Percentiles rank a stretch among this genome's conserved stretches.
Conservation (phyloP, 2,797 vertebrate species). For the Allobates femoralis region DNA sequence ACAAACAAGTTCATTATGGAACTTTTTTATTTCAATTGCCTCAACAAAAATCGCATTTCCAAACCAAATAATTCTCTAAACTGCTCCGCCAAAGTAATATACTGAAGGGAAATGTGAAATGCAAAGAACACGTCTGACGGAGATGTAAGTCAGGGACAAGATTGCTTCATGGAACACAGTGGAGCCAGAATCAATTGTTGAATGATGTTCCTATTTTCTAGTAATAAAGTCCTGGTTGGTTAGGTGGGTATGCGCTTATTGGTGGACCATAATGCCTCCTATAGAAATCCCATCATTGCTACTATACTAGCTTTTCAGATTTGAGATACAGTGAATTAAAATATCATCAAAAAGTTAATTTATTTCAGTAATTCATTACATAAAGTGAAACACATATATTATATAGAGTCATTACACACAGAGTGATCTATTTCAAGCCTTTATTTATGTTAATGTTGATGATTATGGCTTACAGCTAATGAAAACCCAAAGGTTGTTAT, state of each 20-base stretch:
- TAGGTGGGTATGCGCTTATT: neutral
- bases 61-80: conserved; percentile 20
- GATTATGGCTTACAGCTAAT: too few species aligned
- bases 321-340: too few species aligned
- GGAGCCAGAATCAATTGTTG: neutral
- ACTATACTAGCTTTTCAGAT: too few species aligned
- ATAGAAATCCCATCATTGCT: too few species aligned
- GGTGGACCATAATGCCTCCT: neutral
- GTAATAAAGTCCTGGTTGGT: neutral
- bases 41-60: conserved; percentile 12
- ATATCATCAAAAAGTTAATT: too few species aligned
- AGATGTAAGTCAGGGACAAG: neutral
- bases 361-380: too few species aligned
- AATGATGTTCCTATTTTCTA: conserved; percentile 4
- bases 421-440: too few species aligned
- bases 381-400: too few species aligned
- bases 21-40: conserved; percentile 3
- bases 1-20: conserved; percentile 10
- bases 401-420: too few species aligned
- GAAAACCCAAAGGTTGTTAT: too few species aligned
- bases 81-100: neutral
- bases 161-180: neutral
- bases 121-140: neutral
- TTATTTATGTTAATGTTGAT: too few species aligned
- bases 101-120: conserved; percentile 17